Evolutionary conservation across 2,797 vertebrate genomes (phyloP).

Genomic region (Peromyscus attwateri): DNA sequence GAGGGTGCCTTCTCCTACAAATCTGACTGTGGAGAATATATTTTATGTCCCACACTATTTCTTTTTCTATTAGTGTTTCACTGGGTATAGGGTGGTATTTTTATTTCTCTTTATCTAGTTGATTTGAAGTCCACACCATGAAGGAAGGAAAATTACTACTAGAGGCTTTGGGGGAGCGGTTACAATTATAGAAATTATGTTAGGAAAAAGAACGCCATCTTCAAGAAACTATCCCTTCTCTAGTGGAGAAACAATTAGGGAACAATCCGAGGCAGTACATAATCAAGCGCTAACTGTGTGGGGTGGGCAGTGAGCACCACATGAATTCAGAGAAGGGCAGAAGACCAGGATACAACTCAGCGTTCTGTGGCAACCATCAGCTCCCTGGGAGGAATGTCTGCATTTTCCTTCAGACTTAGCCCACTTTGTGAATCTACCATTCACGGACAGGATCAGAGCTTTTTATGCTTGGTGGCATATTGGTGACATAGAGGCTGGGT

Average conservation of each 20-base stretch:
- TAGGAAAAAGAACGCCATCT: constrained; percentile 63
- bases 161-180: constrained; percentile 58
- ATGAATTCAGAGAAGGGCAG: constrained; percentile 24
- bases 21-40: not conserved
- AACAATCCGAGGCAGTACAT: constrained; percentile 69
- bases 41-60: not conserved
- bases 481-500: not conserved
- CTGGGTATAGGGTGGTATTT: not conserved
- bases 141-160: constrained; percentile 70
- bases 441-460: constrained; percentile 57
- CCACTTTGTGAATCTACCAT: constrained; percentile 48
- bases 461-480: constrained; percentile 45
- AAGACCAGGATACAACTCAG: constrained; percentile 48
- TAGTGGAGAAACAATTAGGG: constrained; percentile 81
- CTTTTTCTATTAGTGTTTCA: constrained; percentile 33
- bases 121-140: constrained; percentile 28
- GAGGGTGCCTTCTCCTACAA: not conserved
- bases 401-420: constrained; percentile 44
- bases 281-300: constrained; percentile 72
- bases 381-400: constrained; percentile 34
- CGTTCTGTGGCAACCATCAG: not conserved
- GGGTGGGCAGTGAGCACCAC: constrained; percentile 24
- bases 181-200: constrained; percentile 73
- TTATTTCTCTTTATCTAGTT: constrained; percentile 43
- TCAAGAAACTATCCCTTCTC: constrained; percentile 73